Conservation (phyloP, 2,888 invertebrate genomes). For the Leptopilina myrica region DNA sequence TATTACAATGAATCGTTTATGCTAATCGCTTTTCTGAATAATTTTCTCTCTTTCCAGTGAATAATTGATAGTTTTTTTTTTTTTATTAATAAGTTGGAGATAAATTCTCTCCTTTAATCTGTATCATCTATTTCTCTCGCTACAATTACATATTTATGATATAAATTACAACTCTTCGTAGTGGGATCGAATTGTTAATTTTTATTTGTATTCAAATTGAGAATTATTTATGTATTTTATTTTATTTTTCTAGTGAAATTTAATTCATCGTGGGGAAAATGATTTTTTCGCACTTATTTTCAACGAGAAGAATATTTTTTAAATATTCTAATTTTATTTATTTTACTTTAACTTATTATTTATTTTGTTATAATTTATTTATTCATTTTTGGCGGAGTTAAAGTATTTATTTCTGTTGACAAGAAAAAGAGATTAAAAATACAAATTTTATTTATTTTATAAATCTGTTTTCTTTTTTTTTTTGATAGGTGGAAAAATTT, state of each 20-base stretch:
- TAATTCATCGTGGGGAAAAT: too few relatives aligned
- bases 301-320: too few relatives aligned
- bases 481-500: conserved; percentile 82
- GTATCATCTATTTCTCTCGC: neutral
- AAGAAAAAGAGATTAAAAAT: too few relatives aligned
- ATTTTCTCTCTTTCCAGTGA: neutral
- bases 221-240: conserved; percentile 18
- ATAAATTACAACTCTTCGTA: neutral
- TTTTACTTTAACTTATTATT: too few relatives aligned
- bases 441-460: too few relatives aligned
- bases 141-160: neutral
- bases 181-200: neutral
- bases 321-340: too few relatives aligned
- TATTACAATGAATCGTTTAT: too few relatives aligned
- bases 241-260: too few relatives aligned
- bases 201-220: neutral
- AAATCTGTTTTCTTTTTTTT: conserved; percentile 18
- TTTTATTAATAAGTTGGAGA: neutral
- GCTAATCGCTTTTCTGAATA: neutral
- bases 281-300: too few relatives aligned
- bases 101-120: neutral
- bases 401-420: too few relatives aligned
- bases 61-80: neutral
- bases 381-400: too few relatives aligned
- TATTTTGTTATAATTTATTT: too few relatives aligned